These are phyloP conservation scores for Rhopalosiphum padi DNA, from an alignment of 1,140 invertebrate species.

Conservation along the genomic window DNA sequence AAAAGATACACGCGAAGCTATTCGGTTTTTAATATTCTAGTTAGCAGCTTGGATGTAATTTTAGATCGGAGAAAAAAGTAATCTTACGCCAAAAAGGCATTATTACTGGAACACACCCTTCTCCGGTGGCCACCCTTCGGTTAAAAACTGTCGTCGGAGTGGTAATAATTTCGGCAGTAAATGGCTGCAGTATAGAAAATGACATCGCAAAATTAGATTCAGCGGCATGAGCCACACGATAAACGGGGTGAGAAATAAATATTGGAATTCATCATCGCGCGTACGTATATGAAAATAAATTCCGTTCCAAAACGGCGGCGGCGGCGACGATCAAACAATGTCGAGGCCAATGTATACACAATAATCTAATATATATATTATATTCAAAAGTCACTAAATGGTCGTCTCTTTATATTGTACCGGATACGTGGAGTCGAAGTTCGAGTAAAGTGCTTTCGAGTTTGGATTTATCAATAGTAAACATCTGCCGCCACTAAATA, in stretches of 20 bases:
- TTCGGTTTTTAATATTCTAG: background rate
- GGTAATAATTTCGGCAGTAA: conserved; percentile 9
- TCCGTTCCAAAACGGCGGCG: background rate
- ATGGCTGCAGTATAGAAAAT: background rate
- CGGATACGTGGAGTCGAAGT: background rate
- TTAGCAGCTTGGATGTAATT: background rate
- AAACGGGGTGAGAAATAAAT: background rate
- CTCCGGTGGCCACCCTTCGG: background rate
- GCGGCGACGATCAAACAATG: background rate
- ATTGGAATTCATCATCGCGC: background rate
- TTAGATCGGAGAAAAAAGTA: background rate
- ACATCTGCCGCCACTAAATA: conserved; percentile 32
- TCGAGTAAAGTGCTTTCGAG: conserved; percentile 22
- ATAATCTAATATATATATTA: background rate
- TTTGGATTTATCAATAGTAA: conserved; percentile 40
- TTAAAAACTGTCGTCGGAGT: background rate
- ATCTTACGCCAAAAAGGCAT: background rate
- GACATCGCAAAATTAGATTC: conserved; percentile 18
- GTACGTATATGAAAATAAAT: background rate
- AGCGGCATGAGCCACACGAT: background rate
- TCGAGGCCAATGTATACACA: background rate
- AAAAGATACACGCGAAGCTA: background rate
- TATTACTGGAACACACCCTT: background rate
- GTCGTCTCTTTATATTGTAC: background rate
- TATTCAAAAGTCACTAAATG: background rate